phyloP scores from a whole-genome alignment of 2,113 vertebrate genomes.

The Nothocercus nigrocapillus region DNA sequence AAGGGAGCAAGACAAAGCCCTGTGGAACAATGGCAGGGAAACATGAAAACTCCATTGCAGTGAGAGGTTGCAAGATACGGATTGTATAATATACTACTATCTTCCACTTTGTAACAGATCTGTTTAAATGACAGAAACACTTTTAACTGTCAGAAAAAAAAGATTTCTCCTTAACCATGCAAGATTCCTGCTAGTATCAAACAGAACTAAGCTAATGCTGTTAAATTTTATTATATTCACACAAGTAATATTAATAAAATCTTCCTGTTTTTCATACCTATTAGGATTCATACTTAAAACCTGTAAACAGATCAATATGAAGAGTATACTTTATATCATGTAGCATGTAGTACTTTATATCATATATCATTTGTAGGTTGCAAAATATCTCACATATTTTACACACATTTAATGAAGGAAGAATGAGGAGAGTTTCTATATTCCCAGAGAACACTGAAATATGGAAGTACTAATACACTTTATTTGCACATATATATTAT shows the following conservation, averaged over 20 bases:
- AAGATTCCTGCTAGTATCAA: background rate
- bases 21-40: background rate
- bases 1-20: background rate
- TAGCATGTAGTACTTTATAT: background rate
- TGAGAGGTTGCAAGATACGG: background rate
- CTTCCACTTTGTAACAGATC: background rate
- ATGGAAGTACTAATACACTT: background rate
- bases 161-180: background rate
- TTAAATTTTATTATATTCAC: background rate
- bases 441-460: background rate
- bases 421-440: background rate
- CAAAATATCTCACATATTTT: background rate
- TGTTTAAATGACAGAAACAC: background rate
- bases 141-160: background rate
- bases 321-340: background rate
- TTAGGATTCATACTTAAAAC: background rate
- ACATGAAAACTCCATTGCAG: background rate
- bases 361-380: background rate
- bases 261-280: background rate
- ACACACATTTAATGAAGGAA: background rate
- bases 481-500: background rate
- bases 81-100: background rate
- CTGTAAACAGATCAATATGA: background rate
- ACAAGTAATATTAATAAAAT: background rate
- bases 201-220: background rate